These are phyloP conservation scores for Solenopsis invicta DNA, from an alignment of 1,140 invertebrate genomes.

Conservation along the genomic window DNA sequence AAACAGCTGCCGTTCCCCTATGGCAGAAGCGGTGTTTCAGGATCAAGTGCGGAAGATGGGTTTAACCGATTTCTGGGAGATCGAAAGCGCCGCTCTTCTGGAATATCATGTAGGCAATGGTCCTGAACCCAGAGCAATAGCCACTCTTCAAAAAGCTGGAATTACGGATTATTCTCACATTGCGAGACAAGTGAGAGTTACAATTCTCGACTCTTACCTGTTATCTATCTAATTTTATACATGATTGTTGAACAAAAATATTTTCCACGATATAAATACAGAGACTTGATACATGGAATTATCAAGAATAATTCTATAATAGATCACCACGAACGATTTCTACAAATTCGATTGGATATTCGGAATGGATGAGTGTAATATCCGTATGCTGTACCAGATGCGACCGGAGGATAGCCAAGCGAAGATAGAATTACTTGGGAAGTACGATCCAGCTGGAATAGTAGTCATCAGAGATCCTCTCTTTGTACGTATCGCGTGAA, in stretches of 20 bases:
- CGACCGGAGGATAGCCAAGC: constrained; percentile 90
- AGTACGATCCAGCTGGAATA: constrained; percentile 93
- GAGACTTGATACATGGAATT: not conserved
- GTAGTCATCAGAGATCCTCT: constrained; percentile 95
- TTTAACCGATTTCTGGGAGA: constrained; percentile 90
- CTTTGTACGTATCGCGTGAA: constrained; percentile 89
- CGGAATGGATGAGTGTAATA: constrained; percentile 96
- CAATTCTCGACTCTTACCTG: not conserved
- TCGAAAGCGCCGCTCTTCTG: constrained; percentile 96
- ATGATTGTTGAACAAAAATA: not conserved
- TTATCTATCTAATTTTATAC: not conserved
- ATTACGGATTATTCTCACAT: constrained; percentile 91
- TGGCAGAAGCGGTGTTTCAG: constrained; percentile 96
- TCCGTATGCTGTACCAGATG: constrained; percentile 89
- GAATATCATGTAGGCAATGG: constrained; percentile 94
- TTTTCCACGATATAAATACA: not conserved
- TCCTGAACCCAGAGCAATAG: constrained; percentile 92
- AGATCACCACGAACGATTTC: constrained; percentile 92
- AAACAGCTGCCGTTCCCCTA: constrained; percentile 98
- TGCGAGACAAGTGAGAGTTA: constrained; percentile 90
- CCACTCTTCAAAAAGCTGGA: constrained; percentile 90
- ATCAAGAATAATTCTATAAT: constrained; percentile 75
- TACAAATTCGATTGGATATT: constrained; percentile 94
- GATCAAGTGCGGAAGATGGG: constrained; percentile 90
- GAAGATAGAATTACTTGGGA: constrained; percentile 92